Evolutionary conservation across 2,888 invertebrate species (phyloP).

Genomic region (Oegoconia quadripuncta): DNA sequence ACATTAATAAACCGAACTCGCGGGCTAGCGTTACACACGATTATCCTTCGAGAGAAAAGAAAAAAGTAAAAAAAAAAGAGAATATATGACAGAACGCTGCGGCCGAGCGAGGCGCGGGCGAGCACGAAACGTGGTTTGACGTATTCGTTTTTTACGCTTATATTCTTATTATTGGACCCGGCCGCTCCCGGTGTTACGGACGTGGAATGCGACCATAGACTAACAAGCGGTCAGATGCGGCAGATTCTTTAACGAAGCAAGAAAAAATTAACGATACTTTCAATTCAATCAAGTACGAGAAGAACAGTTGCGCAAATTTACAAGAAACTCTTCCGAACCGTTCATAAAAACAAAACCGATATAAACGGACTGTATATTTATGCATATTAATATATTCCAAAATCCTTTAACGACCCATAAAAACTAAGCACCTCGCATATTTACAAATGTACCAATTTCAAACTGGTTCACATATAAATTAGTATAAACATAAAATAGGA

Average conservation of each 20-base stretch:
- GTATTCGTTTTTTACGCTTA: constrained; percentile 73
- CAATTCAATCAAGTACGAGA: too few relatives aligned
- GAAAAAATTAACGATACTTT: too few relatives aligned
- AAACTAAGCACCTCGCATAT: too few relatives aligned
- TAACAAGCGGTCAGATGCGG: constrained; percentile 48
- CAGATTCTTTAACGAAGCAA: too few relatives aligned
- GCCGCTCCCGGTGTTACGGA: constrained; percentile 78
- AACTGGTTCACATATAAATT: neutral
- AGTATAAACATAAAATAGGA: neutral
- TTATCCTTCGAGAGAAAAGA: constrained; percentile 56
- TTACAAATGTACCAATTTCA: neutral
- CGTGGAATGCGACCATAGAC: constrained; percentile 70
- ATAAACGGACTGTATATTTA: neutral
- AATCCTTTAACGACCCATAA: too few relatives aligned
- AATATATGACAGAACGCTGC: constrained; percentile 50
- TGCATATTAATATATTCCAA: too few relatives aligned
- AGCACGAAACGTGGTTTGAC: constrained; percentile 58
- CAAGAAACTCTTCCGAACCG: too few relatives aligned
- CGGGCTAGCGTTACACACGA: constrained; percentile 70
- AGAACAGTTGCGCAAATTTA: too few relatives aligned
- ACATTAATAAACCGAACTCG: constrained; percentile 59
- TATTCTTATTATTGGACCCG: constrained; percentile 74
- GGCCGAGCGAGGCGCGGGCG: constrained; percentile 48
- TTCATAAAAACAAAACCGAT: neutral
- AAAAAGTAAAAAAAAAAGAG: constrained; percentile 29